phyloP scores from a whole-genome alignment of 2,888 invertebrate species.

The Tetanocera ferruginea region DNA sequence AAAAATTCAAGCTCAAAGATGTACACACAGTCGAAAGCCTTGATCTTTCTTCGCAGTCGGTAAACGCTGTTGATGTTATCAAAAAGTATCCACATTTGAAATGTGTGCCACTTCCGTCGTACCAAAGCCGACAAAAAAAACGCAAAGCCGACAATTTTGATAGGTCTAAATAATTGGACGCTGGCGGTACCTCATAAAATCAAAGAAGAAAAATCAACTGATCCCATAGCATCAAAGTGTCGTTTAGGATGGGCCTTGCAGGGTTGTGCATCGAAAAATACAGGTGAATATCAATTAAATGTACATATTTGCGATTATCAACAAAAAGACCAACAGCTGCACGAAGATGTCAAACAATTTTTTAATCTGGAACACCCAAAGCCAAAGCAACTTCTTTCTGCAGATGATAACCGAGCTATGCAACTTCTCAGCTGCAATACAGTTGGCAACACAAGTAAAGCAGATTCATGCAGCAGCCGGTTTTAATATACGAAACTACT shows the following conservation, averaged over 20 bases:
- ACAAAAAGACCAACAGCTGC: slow-evolving; percentile 32
- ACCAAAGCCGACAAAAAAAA: too few relatives aligned
- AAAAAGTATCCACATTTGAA: background rate
- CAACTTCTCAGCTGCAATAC: slow-evolving; percentile 20
- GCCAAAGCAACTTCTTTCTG: background rate
- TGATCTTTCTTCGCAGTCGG: slow-evolving; percentile 11
- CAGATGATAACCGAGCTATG: slow-evolving; percentile 26
- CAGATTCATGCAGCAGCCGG: slow-evolving; percentile 35
- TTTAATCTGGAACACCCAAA: slow-evolving; percentile 23
- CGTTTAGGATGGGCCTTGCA: background rate
- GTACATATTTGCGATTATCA: slow-evolving; percentile 38
- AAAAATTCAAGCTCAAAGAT: slow-evolving; percentile 18
- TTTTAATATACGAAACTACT: slow-evolving; percentile 29
- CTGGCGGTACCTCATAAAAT: background rate
- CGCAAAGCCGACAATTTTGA: background rate
- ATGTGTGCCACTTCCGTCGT: slow-evolving; percentile 6
- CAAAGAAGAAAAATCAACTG: background rate
- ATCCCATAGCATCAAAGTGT: slow-evolving; percentile 4
- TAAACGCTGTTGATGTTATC: background rate
- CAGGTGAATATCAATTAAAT: slow-evolving; percentile 14
- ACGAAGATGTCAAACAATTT: slow-evolving; percentile 38
- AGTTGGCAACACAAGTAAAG: slow-evolving; percentile 29
- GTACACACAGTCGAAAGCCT: slow-evolving; percentile 25
- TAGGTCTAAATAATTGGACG: slow-evolving; percentile 3
- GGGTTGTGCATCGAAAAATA: background rate